phyloP scores from a whole-genome alignment of 2,113 vertebrate genomes.

The Tetrax tetrax region DNA sequence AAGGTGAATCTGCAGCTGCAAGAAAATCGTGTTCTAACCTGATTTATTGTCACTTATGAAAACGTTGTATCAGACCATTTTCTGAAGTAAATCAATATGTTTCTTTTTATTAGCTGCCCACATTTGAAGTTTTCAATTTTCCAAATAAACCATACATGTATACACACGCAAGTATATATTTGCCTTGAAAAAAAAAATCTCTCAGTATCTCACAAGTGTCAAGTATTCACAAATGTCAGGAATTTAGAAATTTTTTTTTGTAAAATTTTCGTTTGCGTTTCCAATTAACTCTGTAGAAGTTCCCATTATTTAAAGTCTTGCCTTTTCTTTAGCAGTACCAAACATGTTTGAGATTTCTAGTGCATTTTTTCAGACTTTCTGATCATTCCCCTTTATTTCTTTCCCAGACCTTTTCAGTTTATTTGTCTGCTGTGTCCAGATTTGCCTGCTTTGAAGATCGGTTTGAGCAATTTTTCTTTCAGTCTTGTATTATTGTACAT shows the following conservation, averaged over 20 bases:
- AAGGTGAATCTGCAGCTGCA: slow-evolving; percentile 16
- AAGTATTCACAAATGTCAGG: background rate
- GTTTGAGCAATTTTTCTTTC: background rate
- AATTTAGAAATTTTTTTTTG: background rate
- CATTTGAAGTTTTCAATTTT: background rate
- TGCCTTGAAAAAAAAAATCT: background rate
- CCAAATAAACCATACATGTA: background rate
- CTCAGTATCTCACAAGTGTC: background rate
- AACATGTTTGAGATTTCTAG: background rate
- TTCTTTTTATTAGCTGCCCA: background rate
- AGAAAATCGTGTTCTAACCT: background rate
- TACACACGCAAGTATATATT: background rate
- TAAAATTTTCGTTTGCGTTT: background rate
- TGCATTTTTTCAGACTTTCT: background rate
- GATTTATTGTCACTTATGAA: background rate
- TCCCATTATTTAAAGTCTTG: background rate
- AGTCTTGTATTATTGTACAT: background rate
- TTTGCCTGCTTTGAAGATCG: background rate
- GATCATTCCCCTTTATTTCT: background rate
- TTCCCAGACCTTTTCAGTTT: background rate
- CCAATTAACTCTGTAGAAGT: background rate
- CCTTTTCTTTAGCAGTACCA: background rate
- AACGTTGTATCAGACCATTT: background rate
- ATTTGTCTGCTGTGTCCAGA: background rate
- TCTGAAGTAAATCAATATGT: background rate